These are phyloP conservation scores for Drosophila kanapiae DNA, from an alignment of 1,140 invertebrate genomes.

Conservation along the genomic window DNA sequence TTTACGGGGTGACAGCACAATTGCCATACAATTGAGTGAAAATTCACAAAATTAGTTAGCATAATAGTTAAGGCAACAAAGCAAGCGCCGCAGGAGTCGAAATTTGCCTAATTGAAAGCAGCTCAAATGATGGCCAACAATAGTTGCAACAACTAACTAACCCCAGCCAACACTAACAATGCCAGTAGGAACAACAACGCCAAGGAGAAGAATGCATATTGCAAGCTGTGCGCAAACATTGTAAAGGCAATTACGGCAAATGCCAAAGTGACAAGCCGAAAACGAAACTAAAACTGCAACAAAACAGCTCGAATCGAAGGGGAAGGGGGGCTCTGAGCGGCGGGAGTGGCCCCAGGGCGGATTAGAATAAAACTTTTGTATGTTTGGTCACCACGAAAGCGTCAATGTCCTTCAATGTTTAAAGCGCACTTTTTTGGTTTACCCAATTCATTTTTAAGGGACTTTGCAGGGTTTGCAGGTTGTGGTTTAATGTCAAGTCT, in stretches of 20 bases:
- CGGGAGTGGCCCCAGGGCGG: constrained; percentile 11
- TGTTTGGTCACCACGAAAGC: constrained; percentile 26
- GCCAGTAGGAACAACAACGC: constrained; percentile 25
- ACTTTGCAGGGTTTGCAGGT: no score
- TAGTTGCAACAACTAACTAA: constrained; percentile 27
- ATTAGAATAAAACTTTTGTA: constrained; percentile 35
- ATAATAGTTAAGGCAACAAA: constrained; percentile 63
- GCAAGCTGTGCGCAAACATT: constrained; percentile 63
- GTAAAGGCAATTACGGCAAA: constrained; percentile 70
- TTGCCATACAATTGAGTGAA: constrained; percentile 51
- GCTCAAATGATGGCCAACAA: constrained; percentile 44
- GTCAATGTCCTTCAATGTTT: constrained; percentile 9
- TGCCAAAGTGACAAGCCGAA: constrained; percentile 70
- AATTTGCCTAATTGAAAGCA: constrained; percentile 69
- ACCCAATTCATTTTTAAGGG: no score
- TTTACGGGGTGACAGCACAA: not conserved
- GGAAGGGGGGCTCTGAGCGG: constrained; percentile 6
- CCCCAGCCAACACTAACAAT: not conserved
- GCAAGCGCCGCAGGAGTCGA: constrained; percentile 52
- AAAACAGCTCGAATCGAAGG: constrained; percentile 32
- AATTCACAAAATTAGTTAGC: constrained; percentile 63
- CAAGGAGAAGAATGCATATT: constrained; percentile 45
- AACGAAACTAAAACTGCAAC: constrained; percentile 58
- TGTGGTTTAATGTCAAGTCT: no score
- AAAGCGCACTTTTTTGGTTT: not conserved